Evolutionary conservation across 2,888 invertebrate species (phyloP).

Genomic region (Acrobasis consociella): DNA sequence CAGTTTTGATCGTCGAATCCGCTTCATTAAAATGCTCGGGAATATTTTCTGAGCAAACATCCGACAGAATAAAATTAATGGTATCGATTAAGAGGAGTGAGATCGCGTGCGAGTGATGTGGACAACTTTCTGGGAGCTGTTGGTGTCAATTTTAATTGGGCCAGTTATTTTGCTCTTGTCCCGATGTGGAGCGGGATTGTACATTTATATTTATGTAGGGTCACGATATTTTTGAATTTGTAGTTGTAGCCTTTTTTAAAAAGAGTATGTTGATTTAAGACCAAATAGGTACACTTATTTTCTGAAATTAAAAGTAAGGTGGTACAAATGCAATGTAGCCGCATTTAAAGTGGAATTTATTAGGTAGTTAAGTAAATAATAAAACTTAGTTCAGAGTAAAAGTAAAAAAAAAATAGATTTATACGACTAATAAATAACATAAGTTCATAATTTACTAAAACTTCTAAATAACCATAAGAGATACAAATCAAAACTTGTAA

Average conservation of each 20-base stretch:
- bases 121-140: slow-evolving; percentile 68
- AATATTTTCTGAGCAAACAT: slow-evolving; percentile 65
- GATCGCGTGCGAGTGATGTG: slow-evolving; percentile 78
- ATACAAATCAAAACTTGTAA: not conserved
- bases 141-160: slow-evolving; percentile 81
- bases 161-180: slow-evolving; percentile 67
- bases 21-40: slow-evolving; percentile 59
- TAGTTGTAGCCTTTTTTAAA: slow-evolving; percentile 21
- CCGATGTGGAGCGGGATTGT: slow-evolving; percentile 66
- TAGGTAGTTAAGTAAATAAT: not conserved
- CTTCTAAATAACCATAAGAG: not conserved
- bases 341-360: no score
- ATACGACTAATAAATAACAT: no score
- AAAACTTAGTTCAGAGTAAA: not conserved
- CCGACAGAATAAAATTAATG: slow-evolving; percentile 75
- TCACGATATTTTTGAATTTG: slow-evolving; percentile 56
- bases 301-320: not conserved
- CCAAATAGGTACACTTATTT: slow-evolving; percentile 29
- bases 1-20: slow-evolving; percentile 37
- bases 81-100: slow-evolving; percentile 73
- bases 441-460: no score
- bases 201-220: slow-evolving; percentile 69
- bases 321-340: not conserved
- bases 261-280: slow-evolving; percentile 29
- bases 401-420: not conserved